phyloP scores from a whole-genome alignment of 2,113 vertebrate species.

The Oplegnathus fasciatus region DNA sequence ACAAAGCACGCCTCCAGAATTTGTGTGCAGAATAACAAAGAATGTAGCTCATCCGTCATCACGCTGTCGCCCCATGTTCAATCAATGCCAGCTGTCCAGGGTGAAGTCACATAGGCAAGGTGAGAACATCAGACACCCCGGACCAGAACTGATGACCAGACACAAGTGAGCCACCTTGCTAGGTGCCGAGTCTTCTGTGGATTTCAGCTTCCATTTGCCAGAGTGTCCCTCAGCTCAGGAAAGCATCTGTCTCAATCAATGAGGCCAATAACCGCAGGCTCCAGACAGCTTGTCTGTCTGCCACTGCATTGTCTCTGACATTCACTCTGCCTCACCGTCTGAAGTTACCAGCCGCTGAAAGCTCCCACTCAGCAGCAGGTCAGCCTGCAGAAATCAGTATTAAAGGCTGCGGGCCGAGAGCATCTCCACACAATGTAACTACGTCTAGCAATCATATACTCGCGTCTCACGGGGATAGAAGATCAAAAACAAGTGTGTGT shows the following conservation, averaged over 20 bases:
- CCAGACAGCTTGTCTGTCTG: conserved; percentile 84
- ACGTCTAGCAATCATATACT: conserved; percentile 51
- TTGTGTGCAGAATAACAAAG: not conserved
- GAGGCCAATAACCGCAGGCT: conserved; percentile 81
- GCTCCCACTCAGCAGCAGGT: conserved; percentile 75
- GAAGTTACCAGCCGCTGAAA: conserved; percentile 79
- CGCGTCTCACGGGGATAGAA: not conserved
- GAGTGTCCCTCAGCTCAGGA: conserved; percentile 75
- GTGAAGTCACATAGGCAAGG: conserved; percentile 41
- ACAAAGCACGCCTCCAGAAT: not conserved
- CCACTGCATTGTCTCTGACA: conserved; percentile 72
- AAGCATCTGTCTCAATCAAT: conserved; percentile 85
- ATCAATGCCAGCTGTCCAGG: conserved; percentile 29
- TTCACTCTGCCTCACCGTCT: conserved; percentile 63
- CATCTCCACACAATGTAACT: conserved; percentile 60
- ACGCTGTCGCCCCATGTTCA: not conserved
- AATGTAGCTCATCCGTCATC: conserved; percentile 35
- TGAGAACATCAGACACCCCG: conserved; percentile 53
- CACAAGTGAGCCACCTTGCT: conserved; percentile 29
- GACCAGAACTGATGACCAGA: conserved; percentile 61
- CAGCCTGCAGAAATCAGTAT: conserved; percentile 69
- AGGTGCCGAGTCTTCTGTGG: conserved; percentile 33
- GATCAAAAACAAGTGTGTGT: conserved; percentile 30
- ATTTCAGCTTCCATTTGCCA: conserved; percentile 76
- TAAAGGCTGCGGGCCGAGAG: conserved; percentile 44